Conservation (phyloP, 2,888 invertebrate genomes). For the Allygus modestus region DNA sequence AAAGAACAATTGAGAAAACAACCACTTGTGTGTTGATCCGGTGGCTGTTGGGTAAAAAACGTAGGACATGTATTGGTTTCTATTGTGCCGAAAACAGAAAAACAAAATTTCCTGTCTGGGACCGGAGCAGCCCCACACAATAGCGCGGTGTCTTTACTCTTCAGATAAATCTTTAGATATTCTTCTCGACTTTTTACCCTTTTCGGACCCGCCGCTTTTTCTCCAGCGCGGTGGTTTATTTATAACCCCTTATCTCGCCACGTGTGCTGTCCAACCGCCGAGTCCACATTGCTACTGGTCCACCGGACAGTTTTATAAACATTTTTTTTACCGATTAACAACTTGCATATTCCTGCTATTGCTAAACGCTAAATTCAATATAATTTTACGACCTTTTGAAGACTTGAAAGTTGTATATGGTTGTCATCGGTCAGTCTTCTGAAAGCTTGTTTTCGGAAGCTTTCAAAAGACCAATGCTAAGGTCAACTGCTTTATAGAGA, state of each 20-base stretch:
- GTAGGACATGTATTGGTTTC: conserved; percentile 57
- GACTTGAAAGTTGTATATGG: too few species aligned
- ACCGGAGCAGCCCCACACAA: too few species aligned
- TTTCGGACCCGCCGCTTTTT: conserved; percentile 40
- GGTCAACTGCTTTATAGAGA: too few species aligned
- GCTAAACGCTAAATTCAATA: too few species aligned
- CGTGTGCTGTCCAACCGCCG: conserved; percentile 28
- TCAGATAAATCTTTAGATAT: conserved; percentile 56
- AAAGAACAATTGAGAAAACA: neutral
- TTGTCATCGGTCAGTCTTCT: too few species aligned
- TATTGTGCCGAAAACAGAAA: conserved; percentile 55
- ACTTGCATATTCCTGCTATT: too few species aligned
- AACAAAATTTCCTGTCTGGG: conserved; percentile 48
- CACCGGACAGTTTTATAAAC: too few species aligned
- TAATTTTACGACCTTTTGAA: too few species aligned
- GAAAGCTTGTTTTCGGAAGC: too few species aligned
- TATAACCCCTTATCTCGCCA: conserved; percentile 21
- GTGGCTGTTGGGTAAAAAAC: conserved; percentile 23
- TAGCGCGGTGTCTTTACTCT: conserved; percentile 37
- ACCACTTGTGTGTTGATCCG: conserved; percentile 13
- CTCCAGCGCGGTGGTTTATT: conserved; percentile 13
- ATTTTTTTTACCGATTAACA: too few species aligned
- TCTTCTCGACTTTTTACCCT: conserved; percentile 45
- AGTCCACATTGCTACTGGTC: neutral
- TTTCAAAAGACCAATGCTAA: too few species aligned